Evolutionary conservation across 1,140 invertebrate species (phyloP), one percentile per base, ranked within the genome.

Genomic region (Macrostomum lignano): DNA sequence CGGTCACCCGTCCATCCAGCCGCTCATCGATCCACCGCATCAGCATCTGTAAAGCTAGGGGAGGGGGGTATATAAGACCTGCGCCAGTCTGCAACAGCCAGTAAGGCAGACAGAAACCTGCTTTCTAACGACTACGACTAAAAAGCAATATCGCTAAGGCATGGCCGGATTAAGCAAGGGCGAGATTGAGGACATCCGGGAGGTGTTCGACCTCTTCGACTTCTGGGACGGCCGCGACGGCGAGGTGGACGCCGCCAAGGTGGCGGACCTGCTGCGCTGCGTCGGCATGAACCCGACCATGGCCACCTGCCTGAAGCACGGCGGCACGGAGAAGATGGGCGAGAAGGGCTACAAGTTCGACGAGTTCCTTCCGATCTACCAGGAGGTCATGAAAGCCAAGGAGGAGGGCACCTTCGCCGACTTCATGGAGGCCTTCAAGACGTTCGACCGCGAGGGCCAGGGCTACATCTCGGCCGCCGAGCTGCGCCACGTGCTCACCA

Each of bases 351-450:
- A 75, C 48, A 72, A 71, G 46, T 50, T 93, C 42, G 86, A 94
- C 48, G 88, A 98, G 67, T 93, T 96, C 68, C 66, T 94, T 44
- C 86, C 88, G 46, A 88, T 96, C 62, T 96, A 72, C 69, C 70
- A 74, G 57, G 76, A 84, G 59, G 69, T 75, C 43, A 78, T 79
- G 62, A 82, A 86, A 61, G 78, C 88, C 60, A 93, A 93, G 65
- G 86, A 96, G 51, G 72, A 75, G 47, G 88, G 88, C 41, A 73
- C 74, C 50, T 91, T 76, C 57, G 86, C 93, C 54, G 88, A 96
- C 65, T 94, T 96, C 68, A 67, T 91, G 51, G 88, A 98, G 65
- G 91, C 82, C 66, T 67, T 98, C 62, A 96, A 94, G 61, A 69
- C 93, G 48, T 94, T 93, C 67, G 88, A 96, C 69, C 88, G 94